Evolutionary conservation across 2,888 invertebrate species (phyloP).

Genomic region (Drosophila algonquin): DNA sequence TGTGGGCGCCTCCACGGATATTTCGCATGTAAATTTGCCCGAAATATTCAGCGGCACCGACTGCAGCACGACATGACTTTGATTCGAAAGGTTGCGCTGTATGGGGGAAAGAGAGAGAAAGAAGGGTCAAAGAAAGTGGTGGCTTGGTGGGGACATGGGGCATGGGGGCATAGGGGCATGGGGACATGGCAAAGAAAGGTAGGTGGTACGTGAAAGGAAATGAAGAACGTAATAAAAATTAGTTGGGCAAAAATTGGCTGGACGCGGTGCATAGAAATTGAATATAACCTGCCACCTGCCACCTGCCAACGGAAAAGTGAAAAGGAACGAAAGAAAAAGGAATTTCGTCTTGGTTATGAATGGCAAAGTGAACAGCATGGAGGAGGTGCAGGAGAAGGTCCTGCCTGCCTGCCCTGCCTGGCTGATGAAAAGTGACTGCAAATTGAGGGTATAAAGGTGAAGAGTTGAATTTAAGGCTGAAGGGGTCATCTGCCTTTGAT

Average conservation of each 20-base stretch:
- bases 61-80: conserved; percentile 84
- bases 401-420: too few relatives aligned
- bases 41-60: conserved; percentile 83
- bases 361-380: conserved; percentile 38
- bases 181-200: conserved; percentile 14
- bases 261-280: conserved; percentile 72
- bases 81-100: conserved; percentile 83
- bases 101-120: conserved; percentile 5
- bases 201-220: conserved; percentile 35
- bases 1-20: conserved; percentile 84
- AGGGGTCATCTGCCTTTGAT: conserved; percentile 37
- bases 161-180: too few relatives aligned
- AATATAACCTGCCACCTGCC: conserved; percentile 50
- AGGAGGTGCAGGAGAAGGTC: not conserved
- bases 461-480: conserved; percentile 59
- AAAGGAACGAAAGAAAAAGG: conserved; percentile 24
- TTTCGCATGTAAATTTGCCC: conserved; percentile 84
- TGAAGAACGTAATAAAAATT: conserved; percentile 62
- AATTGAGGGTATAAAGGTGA: conserved; percentile 49
- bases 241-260: conserved; percentile 63
- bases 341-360: conserved; percentile 39
- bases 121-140: conserved; percentile 1
- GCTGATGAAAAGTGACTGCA: conserved; percentile 45
- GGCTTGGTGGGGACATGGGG: not conserved
- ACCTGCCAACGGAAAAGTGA: conserved; percentile 27